Percentiles rank a stretch among this genome's conserved stretches.
Conservation (phyloP, 2,888 invertebrate genomes). For the Cephus pygmeus region DNA sequence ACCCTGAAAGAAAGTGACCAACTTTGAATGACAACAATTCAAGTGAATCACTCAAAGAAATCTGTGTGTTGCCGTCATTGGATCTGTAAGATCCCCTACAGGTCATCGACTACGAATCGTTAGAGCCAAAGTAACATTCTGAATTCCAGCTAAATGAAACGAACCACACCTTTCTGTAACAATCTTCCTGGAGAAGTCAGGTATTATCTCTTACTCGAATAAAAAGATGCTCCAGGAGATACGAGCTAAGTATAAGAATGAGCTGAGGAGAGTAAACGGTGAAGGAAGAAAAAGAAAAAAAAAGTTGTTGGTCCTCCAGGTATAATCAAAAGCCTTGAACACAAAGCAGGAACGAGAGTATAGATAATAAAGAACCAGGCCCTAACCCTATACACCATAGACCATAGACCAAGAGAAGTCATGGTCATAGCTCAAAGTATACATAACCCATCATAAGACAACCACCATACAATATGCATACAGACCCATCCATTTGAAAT, state of each 20-base stretch:
- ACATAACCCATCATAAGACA: not conserved
- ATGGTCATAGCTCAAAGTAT: not conserved
- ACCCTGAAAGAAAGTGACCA: not conserved
- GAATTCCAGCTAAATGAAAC: not conserved
- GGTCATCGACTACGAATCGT: not conserved
- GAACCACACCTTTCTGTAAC: not conserved
- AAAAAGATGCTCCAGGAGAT: not conserved
- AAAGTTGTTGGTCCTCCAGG: not conserved
- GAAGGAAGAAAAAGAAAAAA: not conserved
- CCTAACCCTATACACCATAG: not conserved
- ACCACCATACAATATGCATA: not conserved
- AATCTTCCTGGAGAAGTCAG: not conserved
- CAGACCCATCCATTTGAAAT: not conserved
- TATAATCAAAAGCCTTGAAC: not conserved
- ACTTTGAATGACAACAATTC: not conserved
- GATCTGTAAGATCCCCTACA: not conserved
- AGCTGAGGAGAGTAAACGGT: not conserved
- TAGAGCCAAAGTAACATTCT: not conserved
- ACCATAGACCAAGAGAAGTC: not conserved
- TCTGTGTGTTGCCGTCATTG: not conserved
- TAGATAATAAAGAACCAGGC: not conserved
- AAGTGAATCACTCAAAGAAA: not conserved
- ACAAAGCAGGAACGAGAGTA: not conserved
- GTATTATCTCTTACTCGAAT: not conserved
- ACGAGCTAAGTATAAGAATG: not conserved